Conservation (phyloP, 2,797 vertebrate genomes). For the Artibeus jamaicensis region DNA sequence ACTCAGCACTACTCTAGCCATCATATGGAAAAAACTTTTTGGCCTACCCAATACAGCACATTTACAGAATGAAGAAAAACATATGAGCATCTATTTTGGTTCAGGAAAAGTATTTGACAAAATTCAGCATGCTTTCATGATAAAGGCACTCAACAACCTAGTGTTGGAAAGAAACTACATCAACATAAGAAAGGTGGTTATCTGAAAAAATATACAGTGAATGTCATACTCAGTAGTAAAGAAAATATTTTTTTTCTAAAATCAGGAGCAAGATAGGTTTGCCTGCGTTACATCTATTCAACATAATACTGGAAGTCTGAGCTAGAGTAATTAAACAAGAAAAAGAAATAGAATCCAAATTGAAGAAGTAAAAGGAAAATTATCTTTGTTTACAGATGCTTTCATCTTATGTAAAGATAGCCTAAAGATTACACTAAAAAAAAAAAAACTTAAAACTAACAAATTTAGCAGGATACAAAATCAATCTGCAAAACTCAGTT, state of each 20-base stretch:
- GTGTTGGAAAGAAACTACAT: neutral
- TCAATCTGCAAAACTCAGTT: neutral
- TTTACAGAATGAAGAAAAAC: conserved; percentile 2
- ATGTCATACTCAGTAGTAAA: neutral
- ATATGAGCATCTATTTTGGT: neutral
- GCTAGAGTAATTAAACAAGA: neutral
- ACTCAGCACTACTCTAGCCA: neutral
- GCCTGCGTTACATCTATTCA: neutral
- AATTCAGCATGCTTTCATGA: neutral
- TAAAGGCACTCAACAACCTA: neutral
- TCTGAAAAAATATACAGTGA: neutral
- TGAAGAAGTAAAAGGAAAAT: neutral
- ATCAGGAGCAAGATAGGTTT: neutral
- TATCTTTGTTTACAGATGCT: neutral
- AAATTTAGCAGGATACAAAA: neutral
- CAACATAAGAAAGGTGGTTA: neutral
- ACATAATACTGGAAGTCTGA: neutral
- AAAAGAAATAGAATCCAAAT: neutral
- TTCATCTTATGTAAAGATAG: neutral
- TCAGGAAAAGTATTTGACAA: neutral
- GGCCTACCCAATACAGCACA: neutral
- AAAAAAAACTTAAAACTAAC: neutral
- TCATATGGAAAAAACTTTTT: neutral
- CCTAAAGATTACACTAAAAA: neutral
- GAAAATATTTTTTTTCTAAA: neutral